Evolutionary conservation across 1,140 invertebrate genomes (phyloP).

Genomic region (Fopius arisanus): DNA sequence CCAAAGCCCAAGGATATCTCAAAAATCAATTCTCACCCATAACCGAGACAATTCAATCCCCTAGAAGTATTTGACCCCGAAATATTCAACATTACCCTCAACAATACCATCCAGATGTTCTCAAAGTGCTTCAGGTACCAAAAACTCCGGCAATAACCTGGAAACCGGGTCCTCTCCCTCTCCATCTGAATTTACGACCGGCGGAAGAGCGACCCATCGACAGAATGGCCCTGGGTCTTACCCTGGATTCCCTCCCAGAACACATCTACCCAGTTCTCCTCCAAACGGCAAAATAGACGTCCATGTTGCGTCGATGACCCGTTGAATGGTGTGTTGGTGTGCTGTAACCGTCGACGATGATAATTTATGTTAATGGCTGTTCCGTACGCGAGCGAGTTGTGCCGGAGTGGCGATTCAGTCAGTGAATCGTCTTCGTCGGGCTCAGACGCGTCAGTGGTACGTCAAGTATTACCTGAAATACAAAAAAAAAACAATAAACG

Average conservation of each 20-base stretch:
- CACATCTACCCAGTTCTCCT: neutral
- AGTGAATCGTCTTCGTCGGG: slow-evolving; percentile 53
- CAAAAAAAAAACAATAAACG: no score
- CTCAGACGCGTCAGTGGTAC: slow-evolving; percentile 54
- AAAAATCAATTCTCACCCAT: no score
- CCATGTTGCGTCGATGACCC: neutral
- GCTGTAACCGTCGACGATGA: slow-evolving; percentile 63
- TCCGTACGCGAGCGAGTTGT: slow-evolving; percentile 48
- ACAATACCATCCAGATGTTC: neutral
- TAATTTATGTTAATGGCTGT: slow-evolving; percentile 66
- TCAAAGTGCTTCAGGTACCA: neutral
- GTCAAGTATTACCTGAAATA: no score
- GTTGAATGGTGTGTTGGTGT: slow-evolving; percentile 29
- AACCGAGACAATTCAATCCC: no score
- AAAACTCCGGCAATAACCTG: neutral
- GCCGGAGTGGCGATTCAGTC: slow-evolving; percentile 49
- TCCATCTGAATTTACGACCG: slow-evolving; percentile 28
- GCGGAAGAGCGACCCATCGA: slow-evolving; percentile 34
- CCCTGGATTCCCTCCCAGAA: slow-evolving; percentile 26
- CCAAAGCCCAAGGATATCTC: no score
- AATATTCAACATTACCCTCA: neutral
- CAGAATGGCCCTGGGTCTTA: slow-evolving; percentile 33
- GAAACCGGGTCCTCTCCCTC: no score
- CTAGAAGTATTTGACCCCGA: no score
- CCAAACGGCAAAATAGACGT: neutral